Conservation (phyloP, 2,888 invertebrate species). For the Luffia ferchaultella region DNA sequence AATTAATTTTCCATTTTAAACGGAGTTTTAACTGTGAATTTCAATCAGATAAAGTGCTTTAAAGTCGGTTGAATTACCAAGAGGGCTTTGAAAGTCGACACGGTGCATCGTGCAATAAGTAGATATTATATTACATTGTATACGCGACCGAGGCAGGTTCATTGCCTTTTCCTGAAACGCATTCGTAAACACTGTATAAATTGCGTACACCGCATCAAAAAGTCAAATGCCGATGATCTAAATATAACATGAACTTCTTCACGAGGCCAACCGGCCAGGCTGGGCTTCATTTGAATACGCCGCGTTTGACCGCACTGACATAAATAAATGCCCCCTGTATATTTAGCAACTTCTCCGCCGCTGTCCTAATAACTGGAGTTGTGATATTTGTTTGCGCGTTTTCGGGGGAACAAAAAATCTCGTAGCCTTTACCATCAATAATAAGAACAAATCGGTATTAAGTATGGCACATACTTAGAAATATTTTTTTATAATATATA, state of each 20-base stretch:
- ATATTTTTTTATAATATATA: no score
- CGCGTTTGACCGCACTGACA: background rate
- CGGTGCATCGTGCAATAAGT: no score
- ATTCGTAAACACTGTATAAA: background rate
- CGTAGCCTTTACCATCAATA: conserved; percentile 43
- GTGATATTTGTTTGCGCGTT: no score
- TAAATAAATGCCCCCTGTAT: background rate
- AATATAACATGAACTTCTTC: background rate
- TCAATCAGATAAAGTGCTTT: no score
- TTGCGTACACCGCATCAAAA: background rate
- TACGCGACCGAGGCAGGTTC: background rate
- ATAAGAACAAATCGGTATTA: no score
- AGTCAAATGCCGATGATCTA: background rate
- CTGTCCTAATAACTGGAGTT: no score
- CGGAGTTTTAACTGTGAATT: no score
- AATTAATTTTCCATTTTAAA: no score
- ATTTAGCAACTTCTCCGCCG: background rate
- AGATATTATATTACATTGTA: background rate
- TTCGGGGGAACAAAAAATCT: conserved; percentile 37
- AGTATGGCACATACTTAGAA: no score
- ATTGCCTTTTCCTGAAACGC: background rate
- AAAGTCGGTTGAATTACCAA: no score
- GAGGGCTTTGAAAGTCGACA: no score
- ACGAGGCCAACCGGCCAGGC: background rate
- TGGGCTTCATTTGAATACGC: background rate